Percentiles rank a stretch among this genome's conserved stretches.
Evolutionary conservation across 2,113 vertebrate species (phyloP).

Genomic region (Pseudopodoces humilis): DNA sequence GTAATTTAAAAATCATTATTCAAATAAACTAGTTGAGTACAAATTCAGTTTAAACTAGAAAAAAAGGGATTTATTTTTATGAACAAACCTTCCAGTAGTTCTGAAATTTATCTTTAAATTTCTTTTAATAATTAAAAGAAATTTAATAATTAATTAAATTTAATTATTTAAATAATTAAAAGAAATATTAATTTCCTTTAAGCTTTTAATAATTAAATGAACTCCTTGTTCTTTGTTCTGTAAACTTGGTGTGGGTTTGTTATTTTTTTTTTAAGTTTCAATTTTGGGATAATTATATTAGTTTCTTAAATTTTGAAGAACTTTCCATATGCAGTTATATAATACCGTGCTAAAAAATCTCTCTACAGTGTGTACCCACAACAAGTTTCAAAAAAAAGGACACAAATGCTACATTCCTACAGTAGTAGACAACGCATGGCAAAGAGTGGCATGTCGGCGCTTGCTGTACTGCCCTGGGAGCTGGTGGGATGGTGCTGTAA

Average conservation of each 20-base stretch:
- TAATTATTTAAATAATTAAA: too few relatives aligned
- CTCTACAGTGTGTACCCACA: neutral
- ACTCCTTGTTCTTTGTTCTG: too few relatives aligned
- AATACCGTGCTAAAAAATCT: neutral
- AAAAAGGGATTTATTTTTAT: neutral
- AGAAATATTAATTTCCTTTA: too few relatives aligned
- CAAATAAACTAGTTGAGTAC: neutral
- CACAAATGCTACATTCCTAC: fast-evolving
- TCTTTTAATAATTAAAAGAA: neutral
- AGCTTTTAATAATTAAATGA: too few relatives aligned
- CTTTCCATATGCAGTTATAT: neutral
- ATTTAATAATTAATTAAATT: too few relatives aligned
- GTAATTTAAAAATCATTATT: neutral
- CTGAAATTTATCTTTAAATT: neutral
- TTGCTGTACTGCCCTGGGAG: neutral
- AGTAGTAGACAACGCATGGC: neutral
- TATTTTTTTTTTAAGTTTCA: neutral
- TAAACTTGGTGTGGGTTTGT: neutral
- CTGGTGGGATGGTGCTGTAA: neutral
- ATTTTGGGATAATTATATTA: neutral
- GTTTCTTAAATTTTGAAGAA: neutral
- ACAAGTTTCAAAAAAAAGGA: neutral
- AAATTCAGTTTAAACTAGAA: neutral
- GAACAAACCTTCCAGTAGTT: neutral
- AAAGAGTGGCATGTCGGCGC: fast-evolving